Conservation (phyloP, 2,888 invertebrate genomes). For the Polia nebulosa region DNA sequence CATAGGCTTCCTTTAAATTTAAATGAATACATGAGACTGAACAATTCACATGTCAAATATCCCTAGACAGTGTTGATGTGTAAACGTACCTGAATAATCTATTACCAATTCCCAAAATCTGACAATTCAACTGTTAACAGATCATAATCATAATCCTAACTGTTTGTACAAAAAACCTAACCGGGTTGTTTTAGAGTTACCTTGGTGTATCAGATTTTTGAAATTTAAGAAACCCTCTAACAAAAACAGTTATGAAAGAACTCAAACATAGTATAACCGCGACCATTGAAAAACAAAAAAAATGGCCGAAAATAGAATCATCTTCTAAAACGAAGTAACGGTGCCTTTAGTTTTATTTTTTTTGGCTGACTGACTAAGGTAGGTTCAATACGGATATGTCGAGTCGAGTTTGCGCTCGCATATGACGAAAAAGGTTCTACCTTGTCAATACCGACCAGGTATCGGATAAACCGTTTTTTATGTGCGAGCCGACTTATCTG, state of each 20-base stretch:
- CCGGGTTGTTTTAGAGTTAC: background rate
- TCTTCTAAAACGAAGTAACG: background rate
- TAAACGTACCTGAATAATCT: constrained; percentile 5
- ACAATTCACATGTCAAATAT: background rate
- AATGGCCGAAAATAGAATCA: background rate
- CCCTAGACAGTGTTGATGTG: background rate
- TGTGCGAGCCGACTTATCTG: too few relatives aligned
- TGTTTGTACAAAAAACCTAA: background rate
- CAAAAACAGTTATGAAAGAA: background rate
- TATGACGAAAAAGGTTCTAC: background rate
- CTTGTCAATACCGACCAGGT: background rate
- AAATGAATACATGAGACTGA: background rate
- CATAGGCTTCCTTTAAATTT: background rate
- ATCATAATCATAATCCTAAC: background rate
- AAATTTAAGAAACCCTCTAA: background rate
- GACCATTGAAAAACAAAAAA: background rate
- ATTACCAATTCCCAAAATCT: constrained; percentile 6
- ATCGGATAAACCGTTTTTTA: background rate
- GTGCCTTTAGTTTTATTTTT: background rate
- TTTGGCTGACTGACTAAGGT: background rate
- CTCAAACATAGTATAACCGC: background rate
- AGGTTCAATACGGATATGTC: background rate
- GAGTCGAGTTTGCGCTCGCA: background rate
- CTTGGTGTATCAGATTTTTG: background rate
- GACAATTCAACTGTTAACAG: background rate